Evolutionary conservation across 2,797 vertebrate genomes (phyloP).

Genomic region (Eptatretus atami): DNA sequence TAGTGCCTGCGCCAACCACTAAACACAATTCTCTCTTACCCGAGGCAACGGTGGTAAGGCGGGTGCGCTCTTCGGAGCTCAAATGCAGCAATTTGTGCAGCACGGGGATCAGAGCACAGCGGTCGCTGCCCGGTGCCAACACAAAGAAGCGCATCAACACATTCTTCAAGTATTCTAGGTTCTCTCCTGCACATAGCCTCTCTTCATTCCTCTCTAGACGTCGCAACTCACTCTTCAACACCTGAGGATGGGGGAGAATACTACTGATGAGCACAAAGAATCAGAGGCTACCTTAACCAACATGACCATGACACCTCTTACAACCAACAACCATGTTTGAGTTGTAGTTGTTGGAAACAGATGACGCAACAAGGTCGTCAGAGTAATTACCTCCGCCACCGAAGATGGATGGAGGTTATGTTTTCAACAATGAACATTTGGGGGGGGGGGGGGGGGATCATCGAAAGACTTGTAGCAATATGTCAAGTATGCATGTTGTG

Average conservation of each 20-base stretch:
- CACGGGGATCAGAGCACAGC: conserved; percentile 2
- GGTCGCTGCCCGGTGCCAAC: neutral
- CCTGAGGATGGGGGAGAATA: neutral
- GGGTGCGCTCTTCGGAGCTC: conserved; percentile 2
- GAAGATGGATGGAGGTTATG: too few species aligned
- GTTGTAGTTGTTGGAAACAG: too few species aligned
- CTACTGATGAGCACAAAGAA: neutral
- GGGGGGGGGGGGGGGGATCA: too few species aligned
- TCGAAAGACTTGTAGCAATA: too few species aligned
- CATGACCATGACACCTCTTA: too few species aligned
- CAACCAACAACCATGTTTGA: too few species aligned
- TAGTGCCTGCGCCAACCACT: neutral
- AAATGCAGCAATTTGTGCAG: conserved; percentile 3
- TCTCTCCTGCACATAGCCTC: neutral
- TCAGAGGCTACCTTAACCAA: too few species aligned
- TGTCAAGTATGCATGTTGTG: too few species aligned
- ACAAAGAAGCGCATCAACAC: neutral
- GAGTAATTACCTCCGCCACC: too few species aligned
- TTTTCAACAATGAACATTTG: too few species aligned
- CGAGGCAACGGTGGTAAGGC: conserved; percentile 1
- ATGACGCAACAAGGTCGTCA: too few species aligned
- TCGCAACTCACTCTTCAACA: conserved; percentile 2
- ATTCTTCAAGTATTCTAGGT: conserved; percentile 1
- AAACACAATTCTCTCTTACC: neutral
- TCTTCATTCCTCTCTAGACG: neutral